Evolutionary conservation across 1,140 invertebrate genomes (phyloP), one percentile per base, ranked within the genome.

Genomic region (Lerema accius): DNA sequence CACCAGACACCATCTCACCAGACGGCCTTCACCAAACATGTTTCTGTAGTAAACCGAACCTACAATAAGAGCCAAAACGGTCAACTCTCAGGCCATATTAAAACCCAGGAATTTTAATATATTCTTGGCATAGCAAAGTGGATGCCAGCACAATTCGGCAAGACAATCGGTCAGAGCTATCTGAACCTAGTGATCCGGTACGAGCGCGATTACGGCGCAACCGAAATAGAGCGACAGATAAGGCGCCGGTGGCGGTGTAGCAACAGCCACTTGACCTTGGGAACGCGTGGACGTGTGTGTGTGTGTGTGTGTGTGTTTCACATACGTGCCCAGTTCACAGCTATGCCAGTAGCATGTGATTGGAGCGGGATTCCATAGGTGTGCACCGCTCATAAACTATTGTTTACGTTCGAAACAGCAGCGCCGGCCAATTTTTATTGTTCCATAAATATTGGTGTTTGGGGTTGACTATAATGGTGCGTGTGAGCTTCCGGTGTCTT

Each of bases 211-310:
- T 37, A 39, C 35, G 16, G 49, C 32, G 10, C 35, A 51, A 51
- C 49, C 49, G 49, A 51, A 51, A 51, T 51, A 51, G 32, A 51
- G 49, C 14, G 28, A 39, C 32, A 51, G 49, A 51, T 51, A 51
- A 51, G 49, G 49, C 49, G 49, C 49, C 32, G 28, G 49, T 32
- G n/a, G n/a, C 16, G 28, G 32, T 39, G 32, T 39, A 23, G 32
- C 49, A 51, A 51, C 49, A 19, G 49, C 15, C 32, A 51, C 32
- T 51, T 51, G 49, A 51, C 32, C 49, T 51, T 51, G 49, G 10
- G n/a, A 9, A 39, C 28, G 46, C 46, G n/a, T 32, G 5, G 2
- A 32, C 35, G 35, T 19, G 19, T 23, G 15, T 7, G 7, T 32
- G 19, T n/a, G n/a, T n/a, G n/a, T n/a, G n/a, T n/a, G n/a, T n/a